These are phyloP conservation scores for Hypomecis atomaria DNA, from an alignment of 2,888 invertebrate species.

Conservation along the genomic window DNA sequence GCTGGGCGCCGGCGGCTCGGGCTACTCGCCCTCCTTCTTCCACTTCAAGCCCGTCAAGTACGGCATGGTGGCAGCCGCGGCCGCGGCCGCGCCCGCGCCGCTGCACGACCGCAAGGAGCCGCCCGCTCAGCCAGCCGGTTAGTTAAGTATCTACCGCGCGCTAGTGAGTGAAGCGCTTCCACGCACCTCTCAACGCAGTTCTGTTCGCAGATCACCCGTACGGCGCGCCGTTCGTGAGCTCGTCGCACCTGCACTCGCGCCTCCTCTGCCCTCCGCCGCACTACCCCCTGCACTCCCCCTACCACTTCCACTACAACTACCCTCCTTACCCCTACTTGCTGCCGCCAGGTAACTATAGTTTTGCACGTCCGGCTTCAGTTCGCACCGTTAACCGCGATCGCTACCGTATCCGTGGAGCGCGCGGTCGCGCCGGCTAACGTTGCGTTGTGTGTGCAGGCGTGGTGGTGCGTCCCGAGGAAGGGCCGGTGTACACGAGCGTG, in stretches of 20 bases:
- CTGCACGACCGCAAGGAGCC: slow-evolving; percentile 83
- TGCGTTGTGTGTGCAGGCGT: slow-evolving; percentile 83
- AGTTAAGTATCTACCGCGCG: slow-evolving; percentile 83
- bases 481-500: slow-evolving; percentile 93
- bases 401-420: neutral
- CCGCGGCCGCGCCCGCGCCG: slow-evolving; percentile 66
- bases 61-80: slow-evolving; percentile 86
- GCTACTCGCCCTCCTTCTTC: slow-evolving; percentile 96
- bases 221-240: slow-evolving; percentile 75
- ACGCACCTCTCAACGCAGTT: slow-evolving; percentile 70
- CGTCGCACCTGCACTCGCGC: slow-evolving; percentile 78
- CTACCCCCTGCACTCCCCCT: slow-evolving; percentile 79
- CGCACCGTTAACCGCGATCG: slow-evolving; percentile 27
- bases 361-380: slow-evolving; percentile 42
- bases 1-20: slow-evolving; percentile 90
- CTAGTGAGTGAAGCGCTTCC: slow-evolving; percentile 77
- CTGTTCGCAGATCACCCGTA: slow-evolving; percentile 77
- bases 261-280: slow-evolving; percentile 79
- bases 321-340: slow-evolving; percentile 78
- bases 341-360: slow-evolving; percentile 76
- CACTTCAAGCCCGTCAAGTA: slow-evolving; percentile 96
- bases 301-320: slow-evolving; percentile 81
- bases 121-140: slow-evolving; percentile 84
- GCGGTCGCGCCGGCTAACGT: slow-evolving; percentile 24
- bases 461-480: slow-evolving; percentile 92